These are phyloP conservation scores for Ptychoptera contaminata DNA, from an alignment of 2,888 invertebrate genomes.

Conservation along the genomic window DNA sequence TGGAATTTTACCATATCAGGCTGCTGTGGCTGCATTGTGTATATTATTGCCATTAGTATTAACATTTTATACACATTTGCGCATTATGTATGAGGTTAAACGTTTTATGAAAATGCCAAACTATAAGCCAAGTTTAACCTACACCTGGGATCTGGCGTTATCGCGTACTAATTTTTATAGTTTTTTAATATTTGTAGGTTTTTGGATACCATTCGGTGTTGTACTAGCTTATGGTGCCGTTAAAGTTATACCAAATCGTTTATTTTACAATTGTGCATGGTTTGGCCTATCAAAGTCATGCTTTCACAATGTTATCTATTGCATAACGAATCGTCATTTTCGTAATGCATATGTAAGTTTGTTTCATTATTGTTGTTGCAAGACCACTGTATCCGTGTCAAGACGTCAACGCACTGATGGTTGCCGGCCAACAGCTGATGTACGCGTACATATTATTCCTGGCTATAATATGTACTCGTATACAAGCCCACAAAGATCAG, in stretches of 20 bases:
- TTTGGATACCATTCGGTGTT: constrained; percentile 54
- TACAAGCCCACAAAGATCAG: constrained; percentile 37
- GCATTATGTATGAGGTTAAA: constrained; percentile 35
- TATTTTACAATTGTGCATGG: constrained; percentile 54
- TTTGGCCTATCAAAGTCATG: constrained; percentile 52
- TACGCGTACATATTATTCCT: constrained; percentile 61
- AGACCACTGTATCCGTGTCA: constrained; percentile 52
- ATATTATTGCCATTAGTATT: constrained; percentile 41
- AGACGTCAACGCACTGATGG: constrained; percentile 39
- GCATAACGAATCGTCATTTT: constrained; percentile 49
- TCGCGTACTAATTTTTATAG: constrained; percentile 47
- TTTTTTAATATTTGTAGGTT: constrained; percentile 42
- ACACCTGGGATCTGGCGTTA: constrained; percentile 44
- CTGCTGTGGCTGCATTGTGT: constrained; percentile 37
- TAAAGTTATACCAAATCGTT: constrained; percentile 32
- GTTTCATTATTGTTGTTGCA: constrained; percentile 69
- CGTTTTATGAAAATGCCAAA: constrained; percentile 36
- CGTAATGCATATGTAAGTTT: constrained; percentile 53
- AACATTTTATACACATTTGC: constrained; percentile 37
- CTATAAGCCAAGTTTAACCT: constrained; percentile 45
- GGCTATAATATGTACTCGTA: constrained; percentile 50
- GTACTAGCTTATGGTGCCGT: constrained; percentile 38
- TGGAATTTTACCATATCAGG: constrained; percentile 40
- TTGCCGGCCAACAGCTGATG: constrained; percentile 35
- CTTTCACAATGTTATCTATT: constrained; percentile 48